Percentiles rank a stretch among this genome's conserved stretches.
phyloP scores from a whole-genome alignment of 2,113 vertebrate genomes.

The Solea senegalensis region DNA sequence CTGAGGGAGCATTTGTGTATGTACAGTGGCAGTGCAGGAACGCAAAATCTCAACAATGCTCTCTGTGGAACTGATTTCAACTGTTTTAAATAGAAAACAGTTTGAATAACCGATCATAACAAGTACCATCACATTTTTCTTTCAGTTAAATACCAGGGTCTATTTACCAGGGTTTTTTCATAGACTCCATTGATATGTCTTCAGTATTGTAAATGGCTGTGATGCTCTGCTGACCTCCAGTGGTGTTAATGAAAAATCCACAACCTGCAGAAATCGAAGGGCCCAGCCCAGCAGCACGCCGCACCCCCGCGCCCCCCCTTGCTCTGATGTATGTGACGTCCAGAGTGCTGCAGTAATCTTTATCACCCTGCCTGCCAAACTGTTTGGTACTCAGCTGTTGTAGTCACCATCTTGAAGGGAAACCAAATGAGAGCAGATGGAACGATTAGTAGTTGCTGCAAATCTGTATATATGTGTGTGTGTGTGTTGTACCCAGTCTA shows the following conservation, averaged over 20 bases:
- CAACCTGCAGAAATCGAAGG: neutral
- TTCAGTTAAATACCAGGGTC: no score
- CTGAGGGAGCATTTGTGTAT: no score
- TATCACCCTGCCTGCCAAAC: neutral
- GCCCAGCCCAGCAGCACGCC: neutral
- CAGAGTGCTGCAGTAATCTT: neutral
- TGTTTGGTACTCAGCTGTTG: constrained; percentile 37
- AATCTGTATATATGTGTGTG: neutral
- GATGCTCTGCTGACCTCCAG: constrained; percentile 63
- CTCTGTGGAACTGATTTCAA: no score
- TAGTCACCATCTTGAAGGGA: constrained; percentile 23
- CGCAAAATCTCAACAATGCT: no score
- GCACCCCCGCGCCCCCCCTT: neutral
- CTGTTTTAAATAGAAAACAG: no score
- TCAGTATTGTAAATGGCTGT: no score
- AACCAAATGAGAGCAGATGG: constrained; percentile 43
- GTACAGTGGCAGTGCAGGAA: no score
- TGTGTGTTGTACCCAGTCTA: neutral
- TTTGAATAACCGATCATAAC: no score
- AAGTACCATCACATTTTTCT: no score
- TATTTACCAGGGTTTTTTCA: no score
- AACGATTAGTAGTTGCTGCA: constrained; percentile 1
- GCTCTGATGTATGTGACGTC: neutral
- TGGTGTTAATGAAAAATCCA: constrained; percentile 42
- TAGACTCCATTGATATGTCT: no score